Conservation (phyloP, 2,113 vertebrate genomes). For the Micromys minutus region DNA sequence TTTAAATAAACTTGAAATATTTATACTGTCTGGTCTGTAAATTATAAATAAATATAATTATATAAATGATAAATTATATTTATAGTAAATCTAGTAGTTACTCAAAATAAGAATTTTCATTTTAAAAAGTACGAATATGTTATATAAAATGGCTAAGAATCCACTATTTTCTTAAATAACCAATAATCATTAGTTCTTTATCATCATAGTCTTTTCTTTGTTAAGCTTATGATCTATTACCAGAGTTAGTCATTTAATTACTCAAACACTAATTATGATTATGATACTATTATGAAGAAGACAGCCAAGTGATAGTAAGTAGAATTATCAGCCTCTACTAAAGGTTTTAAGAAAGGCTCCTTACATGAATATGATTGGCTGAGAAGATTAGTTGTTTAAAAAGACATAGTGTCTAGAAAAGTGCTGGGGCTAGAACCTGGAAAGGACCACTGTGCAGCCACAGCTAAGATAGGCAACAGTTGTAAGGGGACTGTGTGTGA, state of each 20-base stretch:
- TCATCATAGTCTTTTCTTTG: not conserved
- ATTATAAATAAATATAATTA: not conserved
- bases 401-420: not conserved
- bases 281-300: not conserved
- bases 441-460: fast-evolving
- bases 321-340: not conserved
- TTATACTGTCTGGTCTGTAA: not conserved
- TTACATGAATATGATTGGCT: not conserved
- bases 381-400: not conserved
- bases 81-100: not conserved
- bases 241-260: not conserved
- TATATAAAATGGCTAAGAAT: not conserved
- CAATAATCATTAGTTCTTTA: not conserved
- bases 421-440: no score
- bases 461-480: not conserved
- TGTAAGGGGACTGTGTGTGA: fast-evolving
- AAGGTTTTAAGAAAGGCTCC: not conserved
- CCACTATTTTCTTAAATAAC: not conserved
- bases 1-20: constrained; percentile 47
- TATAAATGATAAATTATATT: not conserved
- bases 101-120: not conserved
- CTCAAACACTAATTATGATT: constrained; percentile 5
- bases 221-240: not conserved
- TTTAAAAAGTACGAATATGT: constrained; percentile 25
- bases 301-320: not conserved